Conservation (phyloP, 1,140 invertebrate species). For the Pemphigus obesinymphae region DNA sequence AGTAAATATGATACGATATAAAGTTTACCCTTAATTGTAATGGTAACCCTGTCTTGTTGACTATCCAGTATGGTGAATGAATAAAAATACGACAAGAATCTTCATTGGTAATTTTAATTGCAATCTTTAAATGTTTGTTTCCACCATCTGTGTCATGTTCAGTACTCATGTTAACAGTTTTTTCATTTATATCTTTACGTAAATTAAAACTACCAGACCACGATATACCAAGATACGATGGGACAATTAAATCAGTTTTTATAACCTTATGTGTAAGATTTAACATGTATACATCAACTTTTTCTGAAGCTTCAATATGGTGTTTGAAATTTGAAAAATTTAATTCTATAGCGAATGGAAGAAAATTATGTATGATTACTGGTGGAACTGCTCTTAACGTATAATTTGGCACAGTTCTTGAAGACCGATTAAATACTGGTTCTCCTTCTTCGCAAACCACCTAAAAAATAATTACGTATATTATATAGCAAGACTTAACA, state of each 20-base stretch:
- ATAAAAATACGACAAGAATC: slow-evolving; percentile 63
- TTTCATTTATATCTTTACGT: slow-evolving; percentile 63
- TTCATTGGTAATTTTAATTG: slow-evolving; percentile 61
- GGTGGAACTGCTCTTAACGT: slow-evolving; percentile 67
- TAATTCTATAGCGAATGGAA: slow-evolving; percentile 66
- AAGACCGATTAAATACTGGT: slow-evolving; percentile 47
- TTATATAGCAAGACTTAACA: neutral
- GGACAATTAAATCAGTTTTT: slow-evolving; percentile 50
- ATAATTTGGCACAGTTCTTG: slow-evolving; percentile 64
- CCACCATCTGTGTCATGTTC: slow-evolving; percentile 62
- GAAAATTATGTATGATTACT: slow-evolving; percentile 67
- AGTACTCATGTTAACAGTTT: slow-evolving; percentile 62
- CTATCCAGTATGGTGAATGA: slow-evolving; percentile 83
- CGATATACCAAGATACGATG: slow-evolving; percentile 62
- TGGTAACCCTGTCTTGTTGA: slow-evolving; percentile 79
- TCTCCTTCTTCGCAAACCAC: slow-evolving; percentile 51
- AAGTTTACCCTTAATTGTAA: slow-evolving; percentile 67
- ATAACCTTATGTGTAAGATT: slow-evolving; percentile 18
- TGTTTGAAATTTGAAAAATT: slow-evolving; percentile 56
- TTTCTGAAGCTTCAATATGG: slow-evolving; percentile 67
- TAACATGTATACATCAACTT: slow-evolving; percentile 58
- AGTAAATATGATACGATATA: neutral
- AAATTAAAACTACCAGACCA: slow-evolving; percentile 69
- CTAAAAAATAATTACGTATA: slow-evolving; percentile 45
- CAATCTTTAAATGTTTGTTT: slow-evolving; percentile 63